Base-by-base conservation (phyloP, 1,140 invertebrate species). In the Zeugodacus cucurbitae region DNA sequence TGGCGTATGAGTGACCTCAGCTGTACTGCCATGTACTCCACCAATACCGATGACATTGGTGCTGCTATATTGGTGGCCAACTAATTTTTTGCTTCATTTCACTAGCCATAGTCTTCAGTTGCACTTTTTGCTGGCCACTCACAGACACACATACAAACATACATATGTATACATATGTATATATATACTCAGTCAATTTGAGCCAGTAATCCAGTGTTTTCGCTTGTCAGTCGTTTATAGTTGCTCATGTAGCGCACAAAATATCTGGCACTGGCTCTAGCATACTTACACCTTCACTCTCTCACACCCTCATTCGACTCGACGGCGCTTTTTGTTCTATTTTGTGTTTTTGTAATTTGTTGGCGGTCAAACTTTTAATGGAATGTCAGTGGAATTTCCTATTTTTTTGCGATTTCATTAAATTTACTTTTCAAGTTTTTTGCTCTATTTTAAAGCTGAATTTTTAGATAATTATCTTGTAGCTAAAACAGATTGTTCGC, bases 361-460 rank as follows among this genome's bases (percentile, higher is more conserved):
- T 82, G 41, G 74, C 41, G 74, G 74, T 22, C 41, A 82, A 82
- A 82, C 41, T 82, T 82, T 82, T 82, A 48, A 82, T 82, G 41
- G 74, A 82, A 82, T 82, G 74, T 48, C 74, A 82, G 41, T 26
- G 26, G 44, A 17, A n/a, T 41, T 37, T 17, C 14, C 14, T n/a
- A n/a, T 22, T 41, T 44, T 74, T 74, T 74, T 1, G 22, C 11
- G 34, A 29, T 22, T 74, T 22, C 20, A 29, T 22, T 20, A 41
- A 37, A 41, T 41, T 22, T 74, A 8, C 17, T 54, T 3, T 5
- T 54, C 48, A 54, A 54, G 14, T 20, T 20, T 54, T n/a, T 22
- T 41, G 34, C 22, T 6, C 34, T 10, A 67, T 5, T 67, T 67
- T 67, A 11, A 3, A 34, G 29, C 1, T 3, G 29, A 67, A 4